Evolutionary conservation across 2,888 invertebrate species (phyloP), one percentile per base, ranked within the genome.

Genomic region (Gortyna flavago): DNA sequence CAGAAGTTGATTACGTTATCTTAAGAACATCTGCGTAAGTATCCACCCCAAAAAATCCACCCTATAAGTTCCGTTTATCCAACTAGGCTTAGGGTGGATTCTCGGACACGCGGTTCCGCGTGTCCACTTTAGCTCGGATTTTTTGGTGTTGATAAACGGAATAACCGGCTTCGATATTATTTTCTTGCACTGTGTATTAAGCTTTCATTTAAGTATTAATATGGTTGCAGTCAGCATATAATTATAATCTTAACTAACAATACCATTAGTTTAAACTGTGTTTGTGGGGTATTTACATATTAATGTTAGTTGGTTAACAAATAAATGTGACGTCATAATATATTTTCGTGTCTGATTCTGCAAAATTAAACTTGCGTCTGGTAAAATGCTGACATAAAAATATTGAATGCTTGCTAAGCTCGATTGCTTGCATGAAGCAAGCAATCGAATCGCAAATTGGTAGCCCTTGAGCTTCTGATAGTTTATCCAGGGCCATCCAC

Each of bases 271-370:
- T 32, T 32, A 8, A 59, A 18, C 21, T 35, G 38, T 51, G 16
- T 44, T 48, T 65, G n/a, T 82, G 57, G 83, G 65, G 65, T 75
- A 38, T 41, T 82, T 51, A 38, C 35, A 29, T 80, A 25, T 7
- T 72, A 61, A 44, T 62, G 9, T 16, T 64, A 35, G 8, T 51
- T 77, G 57, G 21, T 59, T 38, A 41, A 38, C 16, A 41, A 79
- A 82, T 79, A 82, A 79, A 82, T 59, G 77, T 83, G 41, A 54
- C 41, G 13, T 76, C 51, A 66, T 82, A 32, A 41, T 41, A 41
- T 51, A 35, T 51, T 25, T 25, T 65, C n/a, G 54, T 75, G 57
- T 83, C 32, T 65, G 41, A 65, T 76, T 76, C 41, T 82, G 48
- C 48, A 57, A 41, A 66, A 16, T 21, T n/a, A n/a, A n/a, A n/a